These are phyloP conservation scores for Hozukius guyotensis DNA, from an alignment of 2,797 vertebrate genomes.

Conservation along the genomic window DNA sequence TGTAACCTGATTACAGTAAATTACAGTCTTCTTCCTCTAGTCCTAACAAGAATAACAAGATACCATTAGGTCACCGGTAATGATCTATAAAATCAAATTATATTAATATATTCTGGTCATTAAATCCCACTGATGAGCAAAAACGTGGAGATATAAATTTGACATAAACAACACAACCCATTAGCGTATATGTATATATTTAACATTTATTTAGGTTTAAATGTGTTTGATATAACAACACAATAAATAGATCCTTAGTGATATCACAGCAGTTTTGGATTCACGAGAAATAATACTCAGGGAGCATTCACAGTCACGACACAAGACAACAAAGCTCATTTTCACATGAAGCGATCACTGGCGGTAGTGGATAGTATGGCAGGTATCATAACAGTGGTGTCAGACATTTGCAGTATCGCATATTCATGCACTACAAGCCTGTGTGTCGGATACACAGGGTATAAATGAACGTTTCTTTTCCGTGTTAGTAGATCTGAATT, in stretches of 20 bases:
- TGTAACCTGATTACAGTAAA: background rate
- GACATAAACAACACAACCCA: background rate
- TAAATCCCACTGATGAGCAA: background rate
- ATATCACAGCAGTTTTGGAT: slow-evolving; percentile 77
- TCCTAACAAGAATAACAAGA: background rate
- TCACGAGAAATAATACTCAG: slow-evolving; percentile 79
- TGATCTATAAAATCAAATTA: background rate
- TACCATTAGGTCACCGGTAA: too few relatives aligned
- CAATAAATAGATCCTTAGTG: slow-evolving; percentile 84
- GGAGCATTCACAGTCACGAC: slow-evolving; percentile 78
- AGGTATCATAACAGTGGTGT: slow-evolving; percentile 43
- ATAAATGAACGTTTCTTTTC: slow-evolving; percentile 32
- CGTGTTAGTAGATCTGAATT: slow-evolving; percentile 47
- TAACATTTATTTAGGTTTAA: slow-evolving; percentile 78
- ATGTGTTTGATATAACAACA: slow-evolving; percentile 77
- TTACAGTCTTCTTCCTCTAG: background rate
- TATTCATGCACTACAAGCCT: slow-evolving; percentile 64
- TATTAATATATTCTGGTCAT: background rate
- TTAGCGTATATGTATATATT: slow-evolving; percentile 34
- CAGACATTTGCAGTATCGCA: slow-evolving; percentile 42
- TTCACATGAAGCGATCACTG: slow-evolving; percentile 64
- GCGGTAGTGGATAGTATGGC: slow-evolving; percentile 48
- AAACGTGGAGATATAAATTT: background rate
- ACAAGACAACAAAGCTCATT: slow-evolving; percentile 66
- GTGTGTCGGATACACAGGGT: slow-evolving; percentile 30